phyloP scores from a whole-genome alignment of 2,888 invertebrate species.

The Zaprionus bogoriensis region DNA sequence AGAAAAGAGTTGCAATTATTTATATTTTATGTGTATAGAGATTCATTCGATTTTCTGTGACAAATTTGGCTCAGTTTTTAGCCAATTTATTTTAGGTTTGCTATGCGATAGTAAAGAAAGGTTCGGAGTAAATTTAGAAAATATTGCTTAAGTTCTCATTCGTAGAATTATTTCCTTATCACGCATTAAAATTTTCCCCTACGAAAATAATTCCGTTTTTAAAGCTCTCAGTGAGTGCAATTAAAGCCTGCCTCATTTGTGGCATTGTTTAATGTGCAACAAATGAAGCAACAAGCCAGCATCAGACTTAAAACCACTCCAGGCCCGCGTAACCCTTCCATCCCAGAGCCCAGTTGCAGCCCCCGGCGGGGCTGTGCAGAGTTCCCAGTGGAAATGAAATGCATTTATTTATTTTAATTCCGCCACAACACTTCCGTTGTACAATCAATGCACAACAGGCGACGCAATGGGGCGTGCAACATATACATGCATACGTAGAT shows the following conservation, averaged over 20 bases:
- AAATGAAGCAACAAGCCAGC: constrained; percentile 69
- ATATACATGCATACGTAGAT: constrained; percentile 20
- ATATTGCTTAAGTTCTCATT: no score
- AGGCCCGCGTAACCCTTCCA: background rate
- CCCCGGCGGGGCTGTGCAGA: constrained; percentile 6
- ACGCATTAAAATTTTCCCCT: no score
- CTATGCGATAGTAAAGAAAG: no score
- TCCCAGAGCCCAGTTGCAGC: background rate
- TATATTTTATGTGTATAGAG: no score
- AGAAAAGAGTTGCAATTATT: no score
- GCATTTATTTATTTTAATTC: constrained; percentile 81
- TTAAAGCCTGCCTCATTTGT: constrained; percentile 49
- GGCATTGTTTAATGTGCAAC: constrained; percentile 61
- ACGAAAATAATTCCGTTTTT: no score
- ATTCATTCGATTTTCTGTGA: no score
- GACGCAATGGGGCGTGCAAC: constrained; percentile 56
- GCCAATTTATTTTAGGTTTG: no score
- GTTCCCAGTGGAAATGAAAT: constrained; percentile 59
- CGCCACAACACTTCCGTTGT: constrained; percentile 80
- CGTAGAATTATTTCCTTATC: no score
- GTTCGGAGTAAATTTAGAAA: no score
- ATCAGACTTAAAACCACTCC: constrained; percentile 6
- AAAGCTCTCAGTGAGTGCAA: constrained; percentile 1
- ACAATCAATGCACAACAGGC: constrained; percentile 70
- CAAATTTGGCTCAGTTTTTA: no score